These are phyloP conservation scores for Danaus plexippus DNA, from an alignment of 1,140 invertebrate species.

Conservation along the genomic window DNA sequence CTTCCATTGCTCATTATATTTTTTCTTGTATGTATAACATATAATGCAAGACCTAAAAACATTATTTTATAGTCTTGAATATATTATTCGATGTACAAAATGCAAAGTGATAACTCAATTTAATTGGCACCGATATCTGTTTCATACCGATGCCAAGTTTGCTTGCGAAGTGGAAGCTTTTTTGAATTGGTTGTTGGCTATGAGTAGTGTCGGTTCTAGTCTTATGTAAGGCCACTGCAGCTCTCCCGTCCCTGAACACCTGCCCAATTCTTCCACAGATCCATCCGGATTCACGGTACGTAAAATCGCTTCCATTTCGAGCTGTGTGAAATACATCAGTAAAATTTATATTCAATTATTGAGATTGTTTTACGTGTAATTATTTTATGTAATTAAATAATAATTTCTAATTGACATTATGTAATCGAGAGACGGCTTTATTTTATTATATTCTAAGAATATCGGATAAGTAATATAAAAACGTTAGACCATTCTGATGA, in stretches of 20 bases:
- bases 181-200: constrained; percentile 1
- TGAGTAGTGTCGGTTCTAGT: constrained; percentile 24
- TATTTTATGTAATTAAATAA: too few species aligned
- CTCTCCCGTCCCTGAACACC: constrained; percentile 42
- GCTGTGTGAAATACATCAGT: constrained; percentile 27
- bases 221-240: constrained; percentile 52
- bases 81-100: constrained; percentile 2
- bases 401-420: too few species aligned
- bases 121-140: not conserved
- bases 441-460: too few species aligned
- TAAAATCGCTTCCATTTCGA: constrained; percentile 48
- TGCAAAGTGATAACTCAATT: constrained; percentile 2
- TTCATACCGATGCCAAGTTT: constrained; percentile 23
- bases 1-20: too few species aligned
- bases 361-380: too few species aligned
- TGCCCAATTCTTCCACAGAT: constrained; percentile 28
- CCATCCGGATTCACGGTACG: constrained; percentile 18
- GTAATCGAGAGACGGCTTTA: too few species aligned
- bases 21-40: too few species aligned
- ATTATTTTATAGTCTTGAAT: not conserved
- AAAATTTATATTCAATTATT: too few species aligned
- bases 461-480: too few species aligned
- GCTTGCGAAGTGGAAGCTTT: constrained; percentile 24
- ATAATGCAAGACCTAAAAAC: too few species aligned
- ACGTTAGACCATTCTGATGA: too few species aligned